Evolutionary conservation across 1,140 invertebrate species (phyloP), one percentile per base, ranked within the genome.

Genomic region (Pseudobourletiella spinata): DNA sequence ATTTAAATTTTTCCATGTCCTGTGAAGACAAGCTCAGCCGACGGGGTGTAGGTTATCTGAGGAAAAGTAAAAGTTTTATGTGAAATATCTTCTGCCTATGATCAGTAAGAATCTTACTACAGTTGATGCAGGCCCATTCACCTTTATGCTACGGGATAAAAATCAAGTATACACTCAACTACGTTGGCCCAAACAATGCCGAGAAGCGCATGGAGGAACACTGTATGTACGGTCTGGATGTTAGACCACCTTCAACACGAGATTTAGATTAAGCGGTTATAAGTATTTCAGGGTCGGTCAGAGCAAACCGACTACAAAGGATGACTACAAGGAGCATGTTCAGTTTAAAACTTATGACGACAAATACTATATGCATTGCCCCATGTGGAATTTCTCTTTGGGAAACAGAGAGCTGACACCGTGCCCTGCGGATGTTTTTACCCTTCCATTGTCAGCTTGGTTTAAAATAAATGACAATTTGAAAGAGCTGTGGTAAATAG

Each of bases 391-490:
- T 18, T 16, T 60, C 2, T 60, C 63, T 2, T 32, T 60, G 16
- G 63, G 24, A 20, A 22, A 18, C 2, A 44, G 39, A n/a, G 20
- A n/a, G n/a, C n/a, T 25, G 6, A 22, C 44, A 26, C 25, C 39
- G 2, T 65, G 63, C 39, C 52, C 57, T 6, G 16, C 3, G 8
- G 26, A 32, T 2, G 51, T 65, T 1, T 56, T 55, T 22, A 35
- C 50, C 6, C 24, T 65, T 3, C 50, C 57, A 16, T 25, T 60
- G 8, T 32, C n/a, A 14, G 2, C 58, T 4, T 42, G 15, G 4
- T 65, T 65, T 52, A 44, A 44, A 26, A 65, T 65, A n/a, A 65
- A 65, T 29, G 28, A 60, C n/a, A 46, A 30, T 60, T 39, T 32
- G 28, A 32, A 29, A 58, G 57, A 28, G 4, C 4, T 15, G 2